Percentiles rank a stretch among this genome's conserved stretches.
phyloP scores from a whole-genome alignment of 2,797 vertebrate species.

The Clarias laeviceps region DNA sequence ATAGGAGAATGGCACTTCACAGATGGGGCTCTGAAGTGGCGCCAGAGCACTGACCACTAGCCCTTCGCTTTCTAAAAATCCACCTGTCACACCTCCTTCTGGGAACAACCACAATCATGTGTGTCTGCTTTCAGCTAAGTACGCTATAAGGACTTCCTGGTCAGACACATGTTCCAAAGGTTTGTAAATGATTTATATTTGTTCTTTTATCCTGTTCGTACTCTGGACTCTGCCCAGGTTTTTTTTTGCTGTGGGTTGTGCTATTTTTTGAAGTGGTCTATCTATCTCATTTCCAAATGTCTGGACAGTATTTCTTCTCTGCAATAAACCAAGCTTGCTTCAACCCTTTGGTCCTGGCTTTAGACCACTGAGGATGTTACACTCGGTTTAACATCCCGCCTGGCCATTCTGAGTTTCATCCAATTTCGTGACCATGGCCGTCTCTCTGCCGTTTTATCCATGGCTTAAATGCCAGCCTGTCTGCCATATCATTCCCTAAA shows the following conservation, averaged over 20 bases:
- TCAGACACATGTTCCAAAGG: not conserved
- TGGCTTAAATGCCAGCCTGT: slow-evolving; percentile 54
- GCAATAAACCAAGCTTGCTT: slow-evolving; percentile 12
- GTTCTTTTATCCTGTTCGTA: not conserved
- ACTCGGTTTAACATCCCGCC: slow-evolving; percentile 50
- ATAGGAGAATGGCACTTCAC: slow-evolving; percentile 40
- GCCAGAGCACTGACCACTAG: slow-evolving; percentile 31
- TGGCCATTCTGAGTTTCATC: slow-evolving; percentile 46
- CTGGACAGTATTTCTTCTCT: not conserved
- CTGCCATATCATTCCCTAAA: slow-evolving; percentile 52
- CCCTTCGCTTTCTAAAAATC: slow-evolving; percentile 42
- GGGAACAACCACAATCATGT: not conserved
- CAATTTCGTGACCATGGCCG: slow-evolving; percentile 46
- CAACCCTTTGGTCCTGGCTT: slow-evolving; percentile 21
- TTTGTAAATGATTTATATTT: slow-evolving; percentile 1
- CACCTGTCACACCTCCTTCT: slow-evolving; percentile 7
- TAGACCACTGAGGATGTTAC: slow-evolving; percentile 47
- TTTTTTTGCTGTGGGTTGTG: not conserved
- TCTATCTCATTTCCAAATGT: slow-evolving; percentile 1
- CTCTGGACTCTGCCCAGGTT: not conserved
- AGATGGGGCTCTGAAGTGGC: slow-evolving; percentile 45
- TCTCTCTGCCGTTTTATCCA: slow-evolving; percentile 50
- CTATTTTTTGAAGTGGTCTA: not conserved
- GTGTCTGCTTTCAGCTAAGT: slow-evolving; percentile 3
- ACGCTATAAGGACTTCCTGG: not conserved